Conservation (phyloP, 2,797 vertebrate species). For the Acanthurus lineatus region DNA sequence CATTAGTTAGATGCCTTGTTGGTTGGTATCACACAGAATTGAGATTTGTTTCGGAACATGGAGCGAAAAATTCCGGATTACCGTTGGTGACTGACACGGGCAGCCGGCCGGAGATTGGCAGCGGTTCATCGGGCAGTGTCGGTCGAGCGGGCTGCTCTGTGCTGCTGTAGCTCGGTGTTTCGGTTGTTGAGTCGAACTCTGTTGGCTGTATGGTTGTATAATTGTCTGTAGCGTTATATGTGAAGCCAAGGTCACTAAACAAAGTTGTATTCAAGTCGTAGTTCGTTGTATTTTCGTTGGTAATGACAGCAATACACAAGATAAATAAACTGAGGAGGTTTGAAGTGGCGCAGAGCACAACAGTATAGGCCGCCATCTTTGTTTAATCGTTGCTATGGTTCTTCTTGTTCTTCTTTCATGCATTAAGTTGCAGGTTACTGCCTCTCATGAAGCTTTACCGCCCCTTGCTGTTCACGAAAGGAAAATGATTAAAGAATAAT, state of each 20-base stretch:
- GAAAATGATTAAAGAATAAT: background rate
- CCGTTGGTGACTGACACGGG: constrained; percentile 44
- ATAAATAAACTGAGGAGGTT: constrained; percentile 11
- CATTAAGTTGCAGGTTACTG: background rate
- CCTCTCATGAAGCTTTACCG: background rate
- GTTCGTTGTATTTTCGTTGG: constrained; percentile 15
- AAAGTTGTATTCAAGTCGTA: background rate
- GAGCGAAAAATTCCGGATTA: constrained; percentile 21
- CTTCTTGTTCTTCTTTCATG: constrained; percentile 32
- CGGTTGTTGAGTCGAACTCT: background rate
- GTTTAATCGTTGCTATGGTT: constrained; percentile 68
- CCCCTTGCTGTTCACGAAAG: constrained; percentile 11
- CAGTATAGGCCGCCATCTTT: constrained; percentile 52
- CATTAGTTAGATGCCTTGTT: too few relatives aligned
- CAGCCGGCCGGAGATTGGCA: constrained; percentile 63
- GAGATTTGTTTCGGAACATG: background rate
- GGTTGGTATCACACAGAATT: too few relatives aligned
- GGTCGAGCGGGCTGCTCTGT: background rate
- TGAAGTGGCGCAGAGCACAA: accelerated
- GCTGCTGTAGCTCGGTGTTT: constrained; percentile 7
- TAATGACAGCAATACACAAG: background rate
- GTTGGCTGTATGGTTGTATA: background rate
- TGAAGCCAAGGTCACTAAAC: background rate
- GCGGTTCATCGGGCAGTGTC: background rate
- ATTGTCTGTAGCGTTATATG: background rate